Evolutionary conservation across 2,888 invertebrate genomes (phyloP).

Genomic region (Chymomyza procnemis): DNA sequence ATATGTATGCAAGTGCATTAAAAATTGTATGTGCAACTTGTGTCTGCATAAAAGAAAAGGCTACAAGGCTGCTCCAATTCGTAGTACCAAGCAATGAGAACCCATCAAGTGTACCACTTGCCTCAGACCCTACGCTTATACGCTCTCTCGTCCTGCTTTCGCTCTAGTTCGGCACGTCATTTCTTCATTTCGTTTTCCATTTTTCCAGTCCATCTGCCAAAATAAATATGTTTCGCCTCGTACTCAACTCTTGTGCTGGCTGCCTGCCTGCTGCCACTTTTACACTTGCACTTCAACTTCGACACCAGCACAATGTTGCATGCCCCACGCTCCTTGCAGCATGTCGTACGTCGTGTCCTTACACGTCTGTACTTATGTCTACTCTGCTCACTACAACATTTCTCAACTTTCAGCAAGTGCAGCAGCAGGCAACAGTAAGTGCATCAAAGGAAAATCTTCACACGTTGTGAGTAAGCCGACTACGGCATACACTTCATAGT

Average conservation of each 20-base stretch:
- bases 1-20: conserved; percentile 48
- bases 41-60: not conserved
- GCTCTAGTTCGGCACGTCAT: not conserved
- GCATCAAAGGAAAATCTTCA: conserved; percentile 52
- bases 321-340: not conserved
- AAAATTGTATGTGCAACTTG: conserved; percentile 40
- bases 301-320: conserved; percentile 20
- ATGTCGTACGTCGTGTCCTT: not conserved
- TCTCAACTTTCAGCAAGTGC: conserved; percentile 28
- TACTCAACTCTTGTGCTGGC: not conserved
- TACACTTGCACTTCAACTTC: conserved; percentile 53
- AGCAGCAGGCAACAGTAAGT: conserved; percentile 45
- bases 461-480: not conserved
- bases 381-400: not conserved
- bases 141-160: not conserved
- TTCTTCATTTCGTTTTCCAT: conserved; percentile 13
- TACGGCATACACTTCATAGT: not conserved
- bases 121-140: no score
- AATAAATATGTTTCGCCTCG: conserved; percentile 66
- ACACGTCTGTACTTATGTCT: not conserved
- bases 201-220: conserved; percentile 73
- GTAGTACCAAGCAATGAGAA: not conserved
- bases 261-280: conserved; percentile 38
- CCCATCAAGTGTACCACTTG: not conserved
- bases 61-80: not conserved